phyloP scores from a whole-genome alignment of 2,888 invertebrate genomes.

The Odiellus spinosus region DNA sequence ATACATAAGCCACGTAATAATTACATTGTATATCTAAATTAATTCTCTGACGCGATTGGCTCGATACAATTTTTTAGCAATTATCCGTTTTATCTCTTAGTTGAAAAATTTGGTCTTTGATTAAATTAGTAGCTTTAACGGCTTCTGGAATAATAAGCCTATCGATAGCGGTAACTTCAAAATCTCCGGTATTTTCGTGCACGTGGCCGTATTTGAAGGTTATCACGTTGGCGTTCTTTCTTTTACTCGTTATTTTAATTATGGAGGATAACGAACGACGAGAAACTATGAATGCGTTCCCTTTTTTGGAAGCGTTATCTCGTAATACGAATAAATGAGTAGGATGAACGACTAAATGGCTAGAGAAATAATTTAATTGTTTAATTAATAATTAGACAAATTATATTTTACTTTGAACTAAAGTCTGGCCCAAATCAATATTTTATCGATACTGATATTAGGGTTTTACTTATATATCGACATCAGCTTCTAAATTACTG shows the following conservation, averaged over 20 bases:
- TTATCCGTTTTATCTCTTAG: conserved; percentile 22
- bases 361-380: conserved; percentile 30
- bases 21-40: too few relatives aligned
- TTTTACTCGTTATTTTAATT: conserved; percentile 92
- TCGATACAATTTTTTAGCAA: too few relatives aligned
- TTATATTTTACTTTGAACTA: background rate
- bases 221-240: conserved; percentile 83
- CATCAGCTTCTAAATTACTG: too few relatives aligned
- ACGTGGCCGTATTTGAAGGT: conserved; percentile 78
- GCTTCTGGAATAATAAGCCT: conserved; percentile 76
- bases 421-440: background rate
- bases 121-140: conserved; percentile 68
- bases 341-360: conserved; percentile 67
- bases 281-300: conserved; percentile 68
- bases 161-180: conserved; percentile 17
- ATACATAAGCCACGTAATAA: too few relatives aligned
- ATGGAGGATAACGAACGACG: conserved; percentile 76
- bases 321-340: conserved; percentile 72
- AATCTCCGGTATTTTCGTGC: conserved; percentile 11
- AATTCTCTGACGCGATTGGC: too few relatives aligned
- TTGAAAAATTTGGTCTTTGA: conserved; percentile 71
- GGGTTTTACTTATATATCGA: background rate
- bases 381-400: background rate
- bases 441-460: background rate
- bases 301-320: conserved; percentile 49